A percentile compares a stretch with the other conserved stretches of the same genome.
Evolutionary conservation across 2,888 invertebrate species (phyloP).

Genomic region (Chirona hameri): DNA sequence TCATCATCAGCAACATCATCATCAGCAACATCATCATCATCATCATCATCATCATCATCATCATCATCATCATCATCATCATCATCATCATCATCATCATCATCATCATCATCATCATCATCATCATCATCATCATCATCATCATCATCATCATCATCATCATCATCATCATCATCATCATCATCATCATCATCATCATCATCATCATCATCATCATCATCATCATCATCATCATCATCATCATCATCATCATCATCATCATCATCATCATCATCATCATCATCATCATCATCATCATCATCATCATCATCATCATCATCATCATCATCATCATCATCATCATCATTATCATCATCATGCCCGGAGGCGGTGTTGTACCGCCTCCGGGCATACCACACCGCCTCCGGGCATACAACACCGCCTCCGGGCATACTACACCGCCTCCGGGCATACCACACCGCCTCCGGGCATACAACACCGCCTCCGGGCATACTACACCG

Average conservation of each 20-base stretch:
- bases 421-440: no score
- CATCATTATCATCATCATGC: constrained; percentile 22
- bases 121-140: constrained; percentile 22
- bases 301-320: constrained; percentile 22
- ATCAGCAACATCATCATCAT: no score
- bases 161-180: constrained; percentile 22
- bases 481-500: no score
- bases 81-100: constrained; percentile 22
- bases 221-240: constrained; percentile 22
- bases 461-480: no score
- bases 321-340: constrained; percentile 22
- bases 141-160: constrained; percentile 22
- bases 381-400: no score
- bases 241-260: constrained; percentile 22
- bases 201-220: constrained; percentile 22
- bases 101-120: constrained; percentile 22
- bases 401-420: no score
- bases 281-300: constrained; percentile 22
- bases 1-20: no score
- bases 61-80: constrained; percentile 22
- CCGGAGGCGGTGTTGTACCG: no score
- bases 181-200: constrained; percentile 22
- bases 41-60: constrained; percentile 22
- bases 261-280: constrained; percentile 22
- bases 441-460: no score